Evolutionary conservation across 2,797 vertebrate species (phyloP), one percentile per base, ranked within the genome.

Genomic region (Crocodylus rhombifer): DNA sequence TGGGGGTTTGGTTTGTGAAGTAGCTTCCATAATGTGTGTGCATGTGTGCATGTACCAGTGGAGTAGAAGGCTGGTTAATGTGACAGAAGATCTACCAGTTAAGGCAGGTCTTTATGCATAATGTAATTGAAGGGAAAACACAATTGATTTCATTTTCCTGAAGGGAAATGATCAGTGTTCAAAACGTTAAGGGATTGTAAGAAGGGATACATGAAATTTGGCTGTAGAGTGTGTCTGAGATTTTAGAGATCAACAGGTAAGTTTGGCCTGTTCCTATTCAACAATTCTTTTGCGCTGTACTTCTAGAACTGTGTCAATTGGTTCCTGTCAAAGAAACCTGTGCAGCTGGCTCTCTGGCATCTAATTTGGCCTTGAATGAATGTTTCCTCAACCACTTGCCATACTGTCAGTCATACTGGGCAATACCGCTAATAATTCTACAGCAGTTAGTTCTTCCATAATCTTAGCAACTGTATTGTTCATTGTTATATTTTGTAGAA

Each of bases 401-500:
- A 9, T 85, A 55, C 18, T 76, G 3, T 87, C 56, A 92, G 33
- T 69, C 75, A 89, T 60, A 84, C 74, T 93, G 67, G 28, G 5
- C 97, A 55, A 57, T 67, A 82, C 36, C 76, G 15, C 10, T 80
- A 77, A 63, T 61, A 62, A 6, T 80, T 92, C 81, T 89, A 93
- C 76, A 91, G 11, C 5, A 89, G 81, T 57, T 4, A 91, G 26
- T 21, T 92, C 93, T 94, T 94, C 89, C 75, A 63, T 69, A 80
- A 86, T 87, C 30, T 82, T 91, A 89, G 17, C 1, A 21, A 86
- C 51, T 85, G 15, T 25, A 77, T 69, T 14, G 58, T 94, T 87
- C 60, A 69, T 88, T 88, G 55, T 88, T 84, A 33, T 13, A 21
- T 62, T 75, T 85, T 88, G 89, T 85, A 51, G 16, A 62, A 88